These are phyloP conservation scores for Pitangus sulphuratus DNA, from an alignment of 2,797 vertebrate species.

Conservation along the genomic window DNA sequence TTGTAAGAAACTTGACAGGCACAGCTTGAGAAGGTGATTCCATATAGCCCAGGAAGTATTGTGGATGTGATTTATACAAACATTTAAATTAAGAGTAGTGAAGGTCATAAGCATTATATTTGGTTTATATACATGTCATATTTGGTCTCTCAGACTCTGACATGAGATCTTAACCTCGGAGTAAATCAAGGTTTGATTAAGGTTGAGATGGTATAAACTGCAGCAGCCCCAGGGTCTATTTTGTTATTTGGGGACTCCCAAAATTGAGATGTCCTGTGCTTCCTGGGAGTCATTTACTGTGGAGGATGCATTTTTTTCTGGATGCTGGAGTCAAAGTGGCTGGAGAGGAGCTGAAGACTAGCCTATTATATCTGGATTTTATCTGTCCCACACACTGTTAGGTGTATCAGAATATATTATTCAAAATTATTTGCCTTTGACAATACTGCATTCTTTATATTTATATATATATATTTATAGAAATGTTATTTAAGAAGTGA, in stretches of 20 bases:
- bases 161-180: background rate
- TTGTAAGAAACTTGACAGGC: background rate
- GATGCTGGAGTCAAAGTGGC: background rate
- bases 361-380: background rate
- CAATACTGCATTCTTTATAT: background rate
- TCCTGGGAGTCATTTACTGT: background rate
- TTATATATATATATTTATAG: slow-evolving; percentile 58
- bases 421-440: slow-evolving; percentile 25
- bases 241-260: background rate
- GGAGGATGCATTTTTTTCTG: background rate
- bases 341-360: background rate
- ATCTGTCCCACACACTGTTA: background rate
- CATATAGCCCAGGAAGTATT: background rate
- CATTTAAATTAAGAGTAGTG: background rate
- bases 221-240: background rate
- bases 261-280: background rate
- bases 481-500: slow-evolving; percentile 52
- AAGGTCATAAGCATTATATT: background rate
- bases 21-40: background rate
- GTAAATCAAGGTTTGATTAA: background rate
- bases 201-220: background rate
- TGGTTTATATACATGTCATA: background rate
- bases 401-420: background rate
- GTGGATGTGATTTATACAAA: background rate
- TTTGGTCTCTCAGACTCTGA: background rate